phyloP scores from a whole-genome alignment of 2,113 vertebrate species.

The Pteropus alecto region DNA sequence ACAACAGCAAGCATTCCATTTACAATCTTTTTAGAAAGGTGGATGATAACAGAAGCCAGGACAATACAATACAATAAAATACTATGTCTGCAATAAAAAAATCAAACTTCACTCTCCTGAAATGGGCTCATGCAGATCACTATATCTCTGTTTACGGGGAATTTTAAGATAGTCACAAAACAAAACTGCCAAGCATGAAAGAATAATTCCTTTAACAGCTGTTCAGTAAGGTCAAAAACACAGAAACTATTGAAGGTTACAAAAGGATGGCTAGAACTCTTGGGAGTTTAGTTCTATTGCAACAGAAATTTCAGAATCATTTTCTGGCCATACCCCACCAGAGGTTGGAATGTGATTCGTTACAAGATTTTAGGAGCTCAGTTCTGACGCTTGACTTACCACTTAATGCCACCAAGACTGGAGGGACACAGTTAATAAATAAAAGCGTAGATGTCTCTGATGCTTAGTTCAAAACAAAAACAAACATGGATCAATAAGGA shows the following conservation, averaged over 20 bases:
- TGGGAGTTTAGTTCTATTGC: neutral
- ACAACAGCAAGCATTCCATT: constrained; percentile 64
- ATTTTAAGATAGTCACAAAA: constrained; percentile 80
- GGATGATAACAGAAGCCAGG: constrained; percentile 76
- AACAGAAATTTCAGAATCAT: constrained; percentile 40
- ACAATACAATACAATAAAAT: constrained; percentile 80
- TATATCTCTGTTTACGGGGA: constrained; percentile 74
- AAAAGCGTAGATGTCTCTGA: constrained; percentile 32
- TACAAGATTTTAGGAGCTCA: neutral
- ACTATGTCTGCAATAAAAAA: constrained; percentile 77
- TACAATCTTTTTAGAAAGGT: constrained; percentile 75
- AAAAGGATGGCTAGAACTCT: constrained; percentile 43
- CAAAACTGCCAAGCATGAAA: constrained; percentile 76
- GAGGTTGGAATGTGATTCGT: neutral
- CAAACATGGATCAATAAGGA: constrained; percentile 76
- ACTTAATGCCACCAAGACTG: neutral
- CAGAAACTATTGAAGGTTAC: constrained; percentile 73
- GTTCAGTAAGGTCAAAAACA: constrained; percentile 78
- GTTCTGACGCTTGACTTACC: constrained; percentile 5
- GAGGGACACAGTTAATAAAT: constrained; percentile 26
- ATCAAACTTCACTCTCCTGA: constrained; percentile 75
- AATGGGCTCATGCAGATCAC: constrained; percentile 78
- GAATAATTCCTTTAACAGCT: constrained; percentile 79
- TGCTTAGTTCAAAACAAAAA: constrained; percentile 66
- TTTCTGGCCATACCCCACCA: neutral